phyloP scores from a whole-genome alignment of 2,113 vertebrate species.

The Pterocles orientalis region DNA sequence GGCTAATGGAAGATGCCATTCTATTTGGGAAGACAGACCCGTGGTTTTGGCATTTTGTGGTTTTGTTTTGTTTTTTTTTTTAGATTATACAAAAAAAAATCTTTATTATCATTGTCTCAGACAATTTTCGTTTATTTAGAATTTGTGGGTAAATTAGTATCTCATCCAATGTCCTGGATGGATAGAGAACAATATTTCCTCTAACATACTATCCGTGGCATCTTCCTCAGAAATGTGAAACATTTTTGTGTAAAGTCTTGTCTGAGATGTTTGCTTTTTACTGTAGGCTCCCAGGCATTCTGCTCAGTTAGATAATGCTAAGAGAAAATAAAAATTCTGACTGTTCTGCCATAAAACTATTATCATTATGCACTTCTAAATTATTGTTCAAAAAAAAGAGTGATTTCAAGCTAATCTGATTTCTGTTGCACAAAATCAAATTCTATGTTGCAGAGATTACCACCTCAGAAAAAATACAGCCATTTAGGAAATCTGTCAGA shows the following conservation, averaged over 20 bases:
- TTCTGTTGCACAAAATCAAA: constrained; percentile 9
- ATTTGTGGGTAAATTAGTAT: not conserved
- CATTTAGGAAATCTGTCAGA: not conserved
- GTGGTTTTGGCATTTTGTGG: not conserved
- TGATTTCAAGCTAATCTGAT: not conserved
- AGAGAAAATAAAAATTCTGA: not conserved
- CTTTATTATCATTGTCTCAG: not conserved
- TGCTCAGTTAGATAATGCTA: not conserved
- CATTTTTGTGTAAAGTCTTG: not conserved
- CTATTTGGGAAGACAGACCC: not conserved
- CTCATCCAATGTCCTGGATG: not conserved
- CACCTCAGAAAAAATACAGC: not conserved
- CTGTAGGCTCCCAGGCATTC: not conserved
- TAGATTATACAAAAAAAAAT: not conserved
- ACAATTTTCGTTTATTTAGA: not conserved
- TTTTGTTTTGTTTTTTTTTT: not conserved
- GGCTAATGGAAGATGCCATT: not conserved
- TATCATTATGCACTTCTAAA: not conserved
- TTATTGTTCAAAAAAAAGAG: not conserved
- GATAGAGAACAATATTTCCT: not conserved
- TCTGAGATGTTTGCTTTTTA: not conserved
- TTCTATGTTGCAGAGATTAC: not conserved
- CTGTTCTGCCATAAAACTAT: not conserved
- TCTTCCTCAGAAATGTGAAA: not conserved
- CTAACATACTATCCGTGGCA: not conserved